These are phyloP conservation scores for Ambastaia sidthimunki DNA, from an alignment of 2,797 vertebrate genomes.

Conservation along the genomic window DNA sequence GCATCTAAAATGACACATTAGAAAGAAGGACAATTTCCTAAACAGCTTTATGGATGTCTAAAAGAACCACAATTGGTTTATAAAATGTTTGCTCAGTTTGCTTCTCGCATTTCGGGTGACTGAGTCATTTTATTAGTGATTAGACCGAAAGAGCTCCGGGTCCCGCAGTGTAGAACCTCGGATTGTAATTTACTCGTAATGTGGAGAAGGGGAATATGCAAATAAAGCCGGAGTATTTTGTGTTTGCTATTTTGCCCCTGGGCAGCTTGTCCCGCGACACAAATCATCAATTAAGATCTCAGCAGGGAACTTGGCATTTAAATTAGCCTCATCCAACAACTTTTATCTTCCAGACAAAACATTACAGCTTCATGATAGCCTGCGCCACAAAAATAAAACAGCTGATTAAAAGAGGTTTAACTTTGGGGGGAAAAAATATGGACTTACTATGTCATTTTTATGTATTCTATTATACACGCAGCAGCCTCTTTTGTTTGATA, in stretches of 20 bases:
- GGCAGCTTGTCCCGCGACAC: constrained; percentile 84
- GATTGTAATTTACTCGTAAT: constrained; percentile 76
- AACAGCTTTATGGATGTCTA: constrained; percentile 73
- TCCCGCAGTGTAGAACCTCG: constrained; percentile 74
- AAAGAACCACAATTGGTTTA: constrained; percentile 74
- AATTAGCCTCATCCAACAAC: constrained; percentile 72
- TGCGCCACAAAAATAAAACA: constrained; percentile 48
- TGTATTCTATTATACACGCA: constrained; percentile 1
- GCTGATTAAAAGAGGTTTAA: constrained; percentile 47
- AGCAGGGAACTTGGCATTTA: constrained; percentile 80
- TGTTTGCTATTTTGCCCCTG: constrained; percentile 74
- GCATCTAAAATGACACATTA: constrained; percentile 69
- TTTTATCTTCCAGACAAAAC: constrained; percentile 75
- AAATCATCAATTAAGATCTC: constrained; percentile 87
- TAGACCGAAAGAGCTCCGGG: constrained; percentile 75
- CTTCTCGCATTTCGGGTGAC: constrained; percentile 74
- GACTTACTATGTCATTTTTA: neutral
- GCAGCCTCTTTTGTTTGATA: neutral
- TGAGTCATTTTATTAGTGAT: constrained; percentile 79
- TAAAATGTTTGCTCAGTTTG: constrained; percentile 74
- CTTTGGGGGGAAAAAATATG: constrained; percentile 35
- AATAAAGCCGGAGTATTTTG: constrained; percentile 72
- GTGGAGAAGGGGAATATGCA: constrained; percentile 79
- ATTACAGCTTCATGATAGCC: constrained; percentile 62
- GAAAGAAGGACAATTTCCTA: constrained; percentile 72